A percentile compares a stretch with the other conserved stretches of the same genome.
phyloP scores from a whole-genome alignment of 1,140 invertebrate species.

The Himalopsyche phryganea region DNA sequence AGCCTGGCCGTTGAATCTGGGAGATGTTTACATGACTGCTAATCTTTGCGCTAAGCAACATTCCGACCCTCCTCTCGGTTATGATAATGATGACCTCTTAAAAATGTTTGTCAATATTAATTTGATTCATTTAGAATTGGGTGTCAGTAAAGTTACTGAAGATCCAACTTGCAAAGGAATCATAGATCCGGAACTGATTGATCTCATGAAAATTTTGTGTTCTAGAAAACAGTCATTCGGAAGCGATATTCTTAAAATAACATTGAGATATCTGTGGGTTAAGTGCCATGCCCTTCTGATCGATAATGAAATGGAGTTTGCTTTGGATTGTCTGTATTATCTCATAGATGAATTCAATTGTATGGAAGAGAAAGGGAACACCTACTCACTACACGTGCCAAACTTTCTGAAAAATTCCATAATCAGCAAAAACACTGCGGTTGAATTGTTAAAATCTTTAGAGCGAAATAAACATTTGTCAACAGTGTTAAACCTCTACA shows the following conservation, averaged over 20 bases:
- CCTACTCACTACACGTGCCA: conserved; percentile 38
- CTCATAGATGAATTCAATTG: conserved; percentile 47
- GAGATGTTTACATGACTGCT: conserved; percentile 57
- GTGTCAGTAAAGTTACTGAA: conserved; percentile 51
- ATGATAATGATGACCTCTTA: conserved; percentile 49
- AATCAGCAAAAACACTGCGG: conserved; percentile 42
- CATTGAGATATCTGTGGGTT: conserved; percentile 45
- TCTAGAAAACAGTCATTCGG: conserved; percentile 48
- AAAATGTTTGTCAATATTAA: conserved; percentile 58
- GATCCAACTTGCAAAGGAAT: conserved; percentile 36
- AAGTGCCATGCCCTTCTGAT: conserved; percentile 45
- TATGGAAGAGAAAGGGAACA: conserved; percentile 42
- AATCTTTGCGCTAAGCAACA: conserved; percentile 55
- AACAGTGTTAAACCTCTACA: conserved; percentile 57
- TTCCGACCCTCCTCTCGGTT: conserved; percentile 54
- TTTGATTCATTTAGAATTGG: conserved; percentile 62
- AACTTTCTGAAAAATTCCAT: conserved; percentile 47
- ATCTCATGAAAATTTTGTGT: conserved; percentile 39
- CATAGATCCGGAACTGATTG: conserved; percentile 44
- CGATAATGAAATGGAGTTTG: conserved; percentile 44
- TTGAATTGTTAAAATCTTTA: conserved; percentile 43
- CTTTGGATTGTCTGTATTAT: conserved; percentile 46
- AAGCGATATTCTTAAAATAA: conserved; percentile 40
- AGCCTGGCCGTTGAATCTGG: conserved; percentile 62
- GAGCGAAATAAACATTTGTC: conserved; percentile 50